Base-by-base conservation (phyloP, 2,888 invertebrate genomes). In the Toxonevra muliebris region DNA sequence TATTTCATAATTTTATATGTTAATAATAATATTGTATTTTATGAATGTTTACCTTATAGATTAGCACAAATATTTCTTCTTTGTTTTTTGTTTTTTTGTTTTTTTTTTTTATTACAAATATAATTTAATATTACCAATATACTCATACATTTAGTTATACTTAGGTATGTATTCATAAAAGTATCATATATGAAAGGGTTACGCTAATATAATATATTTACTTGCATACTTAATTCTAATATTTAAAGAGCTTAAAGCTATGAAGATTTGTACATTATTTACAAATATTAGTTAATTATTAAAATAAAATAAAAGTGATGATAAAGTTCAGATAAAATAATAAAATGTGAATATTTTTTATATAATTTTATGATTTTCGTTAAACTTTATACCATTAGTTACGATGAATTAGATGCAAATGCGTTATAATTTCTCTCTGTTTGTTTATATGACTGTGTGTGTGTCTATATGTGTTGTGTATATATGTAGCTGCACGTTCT, bases 1-100 rank as follows among this genome's bases (percentile, higher is more conserved):
- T 65, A 68, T 64, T 53, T 59, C 43, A 62, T 62, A 58, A 58
- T 62, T 67, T 50, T 61, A 61, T 42, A 50, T 58, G 41, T 61
- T 17, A 58, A 59, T 66, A 58, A 59, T 66, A 48, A 42, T 43
- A 59, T 40, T 42, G 30, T 30, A 30, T 30, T 30, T 30, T 66
- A 64, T 43, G 12, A 40, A 48, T 59, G 40, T 50, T 61, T 52
- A 19, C 30, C 60, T 40, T 65, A 20, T 54, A 42, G 19, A 59
- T 59, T 42, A 59, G 43, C 59, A 59, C 43, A 59, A 58, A 41
- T 58, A 41, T 41, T 48, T 48, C 11, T 48, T 10, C 48, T 48
- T 13, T 45, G 1, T 11, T 45, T 45, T 11, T 45, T 45, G 45
- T 45, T 10, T 45, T 45, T 11, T 45, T 45, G 45, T 45, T 45